A percentile compares a stretch with the other conserved stretches of the same genome.
phyloP scores from a whole-genome alignment of 2,113 vertebrate genomes.

The Andinoacara biseriatus region DNA sequence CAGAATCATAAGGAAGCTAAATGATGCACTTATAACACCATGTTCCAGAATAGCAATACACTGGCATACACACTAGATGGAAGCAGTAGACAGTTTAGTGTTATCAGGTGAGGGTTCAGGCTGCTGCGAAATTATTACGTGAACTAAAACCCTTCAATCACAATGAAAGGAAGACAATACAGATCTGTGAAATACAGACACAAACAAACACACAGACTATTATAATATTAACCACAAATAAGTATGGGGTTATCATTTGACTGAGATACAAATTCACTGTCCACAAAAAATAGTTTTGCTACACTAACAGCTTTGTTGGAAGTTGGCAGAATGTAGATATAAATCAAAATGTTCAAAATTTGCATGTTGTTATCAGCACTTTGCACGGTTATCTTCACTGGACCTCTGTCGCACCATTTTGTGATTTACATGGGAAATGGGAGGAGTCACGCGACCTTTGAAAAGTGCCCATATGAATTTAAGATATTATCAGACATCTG shows the following conservation, averaged over 20 bases:
- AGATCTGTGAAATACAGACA: neutral
- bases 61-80: constrained; percentile 51
- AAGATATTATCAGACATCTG: neutral
- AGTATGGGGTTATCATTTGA: neutral
- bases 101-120: neutral
- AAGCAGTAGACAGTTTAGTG: neutral
- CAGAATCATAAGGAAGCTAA: neutral
- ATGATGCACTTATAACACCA: neutral
- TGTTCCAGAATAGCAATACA: neutral
- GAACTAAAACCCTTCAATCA: neutral
- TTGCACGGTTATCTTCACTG: neutral
- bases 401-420: constrained; percentile 3
- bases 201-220: neutral
- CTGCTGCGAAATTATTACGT: neutral
- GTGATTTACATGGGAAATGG: neutral
- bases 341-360: neutral
- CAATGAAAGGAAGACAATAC: neutral
- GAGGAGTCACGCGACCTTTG: neutral
- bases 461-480: neutral
- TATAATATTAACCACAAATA: neutral
- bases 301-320: too few relatives aligned
- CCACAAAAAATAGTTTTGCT: too few relatives aligned
- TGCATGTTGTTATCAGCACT: neutral
- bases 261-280: neutral
- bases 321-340: neutral